Evolutionary conservation across 1,140 invertebrate genomes (phyloP), one percentile per base, ranked within the genome.

Genomic region (Globodera rostochiensis): DNA sequence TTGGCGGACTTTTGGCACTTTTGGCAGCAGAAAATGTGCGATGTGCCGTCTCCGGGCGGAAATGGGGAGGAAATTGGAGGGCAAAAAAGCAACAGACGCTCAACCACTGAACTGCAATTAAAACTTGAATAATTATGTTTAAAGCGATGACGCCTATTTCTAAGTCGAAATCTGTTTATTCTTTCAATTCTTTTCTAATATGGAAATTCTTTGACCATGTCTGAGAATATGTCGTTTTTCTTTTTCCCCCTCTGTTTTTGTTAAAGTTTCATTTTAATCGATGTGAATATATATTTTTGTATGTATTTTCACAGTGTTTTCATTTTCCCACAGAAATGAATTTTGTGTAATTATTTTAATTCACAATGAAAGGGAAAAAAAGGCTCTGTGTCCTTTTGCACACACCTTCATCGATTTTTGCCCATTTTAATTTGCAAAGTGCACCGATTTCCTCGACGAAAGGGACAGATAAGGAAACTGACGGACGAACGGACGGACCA

Each of bases 1-100:
- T 57, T 82, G 46, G 66, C 76, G 6, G 70, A 81, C 57, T 73
- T 64, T 81, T 60, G 53, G 77, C 78, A 49, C 36, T 67, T 47
- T 46, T 53, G 64, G 67, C n/a, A 9, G 9, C n/a, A 70, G 9
- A 9, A 47, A 47, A 47, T 71, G 69, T 19, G 19, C 8, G 69
- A 71, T 45, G 69, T 0, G 69, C 36, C 21, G 3, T 7, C 25
- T 3, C 6, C 8, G 69, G 69, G 36, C 36, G 25, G 36, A 71
- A 71, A 71, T 47, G 69, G 25, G 57, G 57, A 64, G 13, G 57
- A 15, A 13, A 64, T 64, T 64, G 57, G 57, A 15, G 57, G 19
- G 19, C 11, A 64, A 64, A 19, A 64, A 64, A 64, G 15, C 15
- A 64, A 6, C 13, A 64, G 19, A 64, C 19, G 57, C 13, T 15